Evolutionary conservation across 2,888 invertebrate genomes (phyloP), one percentile per base, ranked within the genome.

Genomic region (Theodoxus fluviatilis): DNA sequence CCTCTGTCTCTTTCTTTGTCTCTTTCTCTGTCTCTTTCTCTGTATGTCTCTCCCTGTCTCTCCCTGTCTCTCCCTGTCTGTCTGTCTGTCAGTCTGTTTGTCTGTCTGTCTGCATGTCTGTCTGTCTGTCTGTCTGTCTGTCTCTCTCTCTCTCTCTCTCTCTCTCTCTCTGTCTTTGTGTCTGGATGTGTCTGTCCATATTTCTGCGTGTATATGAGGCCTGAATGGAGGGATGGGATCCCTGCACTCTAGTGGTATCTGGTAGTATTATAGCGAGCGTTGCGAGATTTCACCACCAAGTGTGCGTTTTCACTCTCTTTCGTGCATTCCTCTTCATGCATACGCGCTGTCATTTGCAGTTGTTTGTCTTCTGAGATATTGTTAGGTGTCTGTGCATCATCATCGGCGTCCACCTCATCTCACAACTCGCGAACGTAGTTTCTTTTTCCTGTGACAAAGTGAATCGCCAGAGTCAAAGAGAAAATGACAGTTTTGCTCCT

Each of bases 141-240:
- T 63, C 63, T 63, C 63, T 37, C 63, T 37, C 33, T 49, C 52
- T 47, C 47, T 38, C 68, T 38, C 59, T 59, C 33, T 68, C 68
- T 37, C 37, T 67, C 67, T 55, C 67, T n/a, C 37, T 28, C 49
- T 40, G 28, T 68, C 25, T 59, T 33, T 68, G 25, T 68, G 59
- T 59, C 9, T 68, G 59, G 38, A 25, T 67, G 49, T 67, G n/a
- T 67, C 67, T 67, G n/a, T 67, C 67, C 52, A 12, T 67, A 49
- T 67, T n/a, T 67, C 67, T 67, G n/a, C 52, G 33, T 68, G 55
- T 15, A 15, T 43, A 22, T 43, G 25, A 47, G 38, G 25, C n/a
- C 18, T n/a, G 33, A 12, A 3, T 15, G 25, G 18, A 3, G n/a
- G 33, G 63, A 69, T 47, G 63, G 49, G 25, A 33, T 33, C 25